Evolutionary conservation across 2,113 vertebrate genomes (phyloP), one percentile per base, ranked within the genome.

Genomic region (Paramormyrops kingsleyae): DNA sequence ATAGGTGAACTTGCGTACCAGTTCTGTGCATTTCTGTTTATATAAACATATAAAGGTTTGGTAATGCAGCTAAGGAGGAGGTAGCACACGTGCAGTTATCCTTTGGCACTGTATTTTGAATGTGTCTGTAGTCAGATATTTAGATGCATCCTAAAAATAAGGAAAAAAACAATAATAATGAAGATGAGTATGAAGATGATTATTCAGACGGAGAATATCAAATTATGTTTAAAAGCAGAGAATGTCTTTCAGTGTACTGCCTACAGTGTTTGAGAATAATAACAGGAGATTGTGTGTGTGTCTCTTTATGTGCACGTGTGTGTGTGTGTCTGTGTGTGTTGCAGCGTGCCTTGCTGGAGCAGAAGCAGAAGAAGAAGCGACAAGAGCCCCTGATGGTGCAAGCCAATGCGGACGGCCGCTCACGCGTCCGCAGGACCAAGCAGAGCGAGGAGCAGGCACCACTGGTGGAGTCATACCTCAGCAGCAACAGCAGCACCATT

Each of bases 381-480:
- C 98, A 99, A 95, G 99, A 99, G 94, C 97, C 99, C 0, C 95
- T 99, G 93, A 99, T 99, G 99, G 99, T 99, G 89, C 99, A 99
- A 94, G 97, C 98, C 66, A 99, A 97, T 0, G 97, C 98, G 49
- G 98, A 99, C 4, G 95, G 97, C 52, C 95, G 98, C 42, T 96
- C 97, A 0, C 96, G 98, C 27, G 94, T 97, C 1, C 97, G 98
- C 47, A 95, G 98, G 91, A 96, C 95, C 90, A 97, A 97, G 44
- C 98, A 98, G 87, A 98, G 97, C 0, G 98, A 99, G 94, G 99
- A 99, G 88, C 99, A 99, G 93, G 99, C 99, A 0, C 99, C 99
- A 0, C 93, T 99, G 92, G 99, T 99, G 89, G 99, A 99, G 90
- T 98, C 97, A 56, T 99, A 98, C 95, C 97, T 99, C 93, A 99